These are phyloP conservation scores for Drosophila persimilis DNA, from an alignment of 1,140 invertebrate genomes.

Conservation along the genomic window DNA sequence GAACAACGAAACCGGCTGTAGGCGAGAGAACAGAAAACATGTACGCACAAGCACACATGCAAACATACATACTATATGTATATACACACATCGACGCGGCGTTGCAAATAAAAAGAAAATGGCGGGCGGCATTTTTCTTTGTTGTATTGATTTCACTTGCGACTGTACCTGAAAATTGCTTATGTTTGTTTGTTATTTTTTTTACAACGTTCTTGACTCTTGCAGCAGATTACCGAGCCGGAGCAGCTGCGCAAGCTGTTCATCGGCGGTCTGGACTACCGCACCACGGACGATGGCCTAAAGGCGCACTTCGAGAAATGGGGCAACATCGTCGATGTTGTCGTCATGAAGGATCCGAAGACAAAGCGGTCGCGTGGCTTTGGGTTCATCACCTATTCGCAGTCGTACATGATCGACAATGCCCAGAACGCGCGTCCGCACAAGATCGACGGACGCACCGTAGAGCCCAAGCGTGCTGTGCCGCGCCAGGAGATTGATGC, in stretches of 20 bases:
- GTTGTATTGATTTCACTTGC: slow-evolving; percentile 49
- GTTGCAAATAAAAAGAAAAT: slow-evolving; percentile 70
- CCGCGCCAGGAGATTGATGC: slow-evolving; percentile 96
- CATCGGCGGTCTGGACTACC: slow-evolving; percentile 98
- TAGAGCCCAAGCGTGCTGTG: slow-evolving; percentile 98
- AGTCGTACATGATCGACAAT: slow-evolving; percentile 96
- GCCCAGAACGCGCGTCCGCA: slow-evolving; percentile 93
- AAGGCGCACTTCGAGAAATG: slow-evolving; percentile 98
- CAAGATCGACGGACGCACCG: slow-evolving; percentile 90
- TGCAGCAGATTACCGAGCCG: slow-evolving; percentile 86
- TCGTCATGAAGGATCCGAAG: slow-evolving; percentile 99
- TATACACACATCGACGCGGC: neutral
- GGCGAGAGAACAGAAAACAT: slow-evolving; percentile 9
- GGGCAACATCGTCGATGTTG: slow-evolving; percentile 98
- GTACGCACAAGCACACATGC: slow-evolving; percentile 21
- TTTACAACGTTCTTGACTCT: slow-evolving; percentile 19
- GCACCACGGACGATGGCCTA: slow-evolving; percentile 97
- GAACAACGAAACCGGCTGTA: slow-evolving; percentile 21
- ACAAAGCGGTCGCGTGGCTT: slow-evolving; percentile 97
- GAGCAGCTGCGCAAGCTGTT: slow-evolving; percentile 98
- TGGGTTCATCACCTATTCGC: slow-evolving; percentile 97
- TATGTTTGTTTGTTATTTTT: slow-evolving; percentile 10
- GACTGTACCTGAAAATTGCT: slow-evolving; percentile 42
- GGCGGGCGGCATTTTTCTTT: slow-evolving; percentile 62
- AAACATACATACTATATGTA: neutral